Base-by-base conservation (phyloP, 2,888 invertebrate species). In the Netelia melanura region DNA sequence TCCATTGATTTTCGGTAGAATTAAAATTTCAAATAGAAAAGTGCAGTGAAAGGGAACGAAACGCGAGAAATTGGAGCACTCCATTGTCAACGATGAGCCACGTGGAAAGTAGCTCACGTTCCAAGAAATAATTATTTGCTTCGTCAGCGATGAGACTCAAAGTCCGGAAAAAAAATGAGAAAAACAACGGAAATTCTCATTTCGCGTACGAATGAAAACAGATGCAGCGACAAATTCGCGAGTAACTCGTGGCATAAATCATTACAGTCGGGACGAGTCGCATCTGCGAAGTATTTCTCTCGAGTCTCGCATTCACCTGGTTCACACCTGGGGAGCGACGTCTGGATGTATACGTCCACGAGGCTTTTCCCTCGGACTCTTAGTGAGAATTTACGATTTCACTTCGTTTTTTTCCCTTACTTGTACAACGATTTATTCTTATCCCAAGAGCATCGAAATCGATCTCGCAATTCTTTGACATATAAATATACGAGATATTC, bases 181-280 rank as follows among this genome's bases (percentile, higher is more conserved):
- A 38, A 38, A 38, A 38, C 6, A 38, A 38, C 8, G 6, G 6
- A 38, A 38, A 82, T 38, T 25, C 65, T 58, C 17, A 65, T 71
- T 71, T 76, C 44, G 48, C 58, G 62, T n/a, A 71, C 38, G 48
- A 54, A 76, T 65, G 52, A 65, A 56, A 80, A 56, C 11, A 10
- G 11, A 79, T 54, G 43, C 17, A 30, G 25, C 14, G 67, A n/a
- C 62, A 74, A 21, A 44, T 64, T 71, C n/a, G 17, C 62, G 21
- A 38, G 38, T 1, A 84, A 67, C 61, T 81, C 56, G 38, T 9
- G 58, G 30, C 71, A 77, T 80, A 81, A 84, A 84, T 81, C 67
- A 43, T 72, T 14, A 58, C n/a, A 9, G 17, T 10, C 48, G 52
- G 17, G 58, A 58, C 21, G 21, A 9, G 14, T 44, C 23, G 71